Conservation (phyloP, 2,888 invertebrate genomes). For the Allophyes oxyacanthae region DNA sequence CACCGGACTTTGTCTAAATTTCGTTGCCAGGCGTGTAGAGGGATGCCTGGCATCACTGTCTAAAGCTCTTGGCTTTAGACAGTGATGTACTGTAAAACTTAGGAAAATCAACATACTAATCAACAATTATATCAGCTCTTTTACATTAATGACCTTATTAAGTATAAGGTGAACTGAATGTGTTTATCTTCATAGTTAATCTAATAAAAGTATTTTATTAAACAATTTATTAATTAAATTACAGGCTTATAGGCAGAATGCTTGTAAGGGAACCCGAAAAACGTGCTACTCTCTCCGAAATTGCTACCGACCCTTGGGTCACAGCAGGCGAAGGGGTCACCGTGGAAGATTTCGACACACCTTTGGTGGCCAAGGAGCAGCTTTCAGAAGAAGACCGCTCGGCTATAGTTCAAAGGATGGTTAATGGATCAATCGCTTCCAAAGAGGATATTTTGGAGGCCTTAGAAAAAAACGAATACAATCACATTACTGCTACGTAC, state of each 20-base stretch:
- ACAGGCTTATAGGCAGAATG: conserved; percentile 97
- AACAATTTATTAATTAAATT: conserved; percentile 28
- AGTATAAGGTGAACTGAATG: too few species aligned
- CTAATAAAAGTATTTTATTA: too few species aligned
- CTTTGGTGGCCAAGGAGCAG: conserved; percentile 96
- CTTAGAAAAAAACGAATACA: conserved; percentile 98
- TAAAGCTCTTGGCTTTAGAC: too few species aligned
- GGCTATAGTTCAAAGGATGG: conserved; percentile 98
- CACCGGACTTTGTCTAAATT: too few species aligned
- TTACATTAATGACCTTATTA: too few species aligned
- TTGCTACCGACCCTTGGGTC: conserved; percentile 96
- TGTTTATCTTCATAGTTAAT: too few species aligned
- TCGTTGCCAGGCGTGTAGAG: too few species aligned
- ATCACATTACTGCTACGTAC: conserved; percentile 99
- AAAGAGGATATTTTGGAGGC: conserved; percentile 98
- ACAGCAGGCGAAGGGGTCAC: conserved; percentile 87
- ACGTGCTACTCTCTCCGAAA: conserved; percentile 96
- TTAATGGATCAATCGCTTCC: conserved; percentile 97
- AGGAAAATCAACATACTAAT: too few species aligned
- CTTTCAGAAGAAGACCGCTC: conserved; percentile 97
- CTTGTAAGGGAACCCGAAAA: conserved; percentile 97
- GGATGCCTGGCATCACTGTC: too few species aligned
- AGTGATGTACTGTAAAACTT: too few species aligned
- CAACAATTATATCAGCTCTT: too few species aligned
- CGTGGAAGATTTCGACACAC: conserved; percentile 91